Percentiles rank a stretch among this genome's conserved stretches.
phyloP scores from a whole-genome alignment of 23 tunicate genomes.

The Phallusia fumigata region DNA sequence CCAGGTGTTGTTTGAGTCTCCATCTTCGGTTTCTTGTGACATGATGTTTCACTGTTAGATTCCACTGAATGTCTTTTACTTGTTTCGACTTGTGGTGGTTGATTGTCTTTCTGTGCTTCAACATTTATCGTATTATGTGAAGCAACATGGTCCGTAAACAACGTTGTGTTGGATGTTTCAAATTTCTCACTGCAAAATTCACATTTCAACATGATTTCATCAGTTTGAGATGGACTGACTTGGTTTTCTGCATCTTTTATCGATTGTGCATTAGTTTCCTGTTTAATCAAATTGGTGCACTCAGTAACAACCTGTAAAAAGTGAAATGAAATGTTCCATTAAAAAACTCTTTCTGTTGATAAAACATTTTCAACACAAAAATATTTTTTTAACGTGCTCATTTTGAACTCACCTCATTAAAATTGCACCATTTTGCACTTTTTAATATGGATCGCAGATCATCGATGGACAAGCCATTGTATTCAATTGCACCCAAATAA shows the following conservation, averaged over 20 bases:
- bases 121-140: too few relatives aligned
- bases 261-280: background rate
- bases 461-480: constrained; percentile 20
- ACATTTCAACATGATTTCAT: background rate
- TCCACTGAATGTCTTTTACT: too few relatives aligned
- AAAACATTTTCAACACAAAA: constrained; percentile 6
- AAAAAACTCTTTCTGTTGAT: background rate
- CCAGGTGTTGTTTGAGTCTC: too few relatives aligned
- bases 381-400: background rate
- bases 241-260: background rate
- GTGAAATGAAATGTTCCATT: background rate
- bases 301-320: background rate
- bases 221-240: too few relatives aligned
- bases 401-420: constrained; percentile 27
- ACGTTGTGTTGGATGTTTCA: background rate
- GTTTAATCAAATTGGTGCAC: background rate
- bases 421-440: constrained; percentile 56
- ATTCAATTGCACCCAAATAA: constrained; percentile 40
- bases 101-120: too few relatives aligned
- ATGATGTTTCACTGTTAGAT: too few relatives aligned
- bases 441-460: constrained; percentile 16
- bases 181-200: background rate
- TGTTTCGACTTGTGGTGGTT: too few relatives aligned
- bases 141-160: too few relatives aligned
- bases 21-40: too few relatives aligned